Evolutionary conservation across 2,113 vertebrate species (phyloP).

Genomic region (Ailurus styani): DNA sequence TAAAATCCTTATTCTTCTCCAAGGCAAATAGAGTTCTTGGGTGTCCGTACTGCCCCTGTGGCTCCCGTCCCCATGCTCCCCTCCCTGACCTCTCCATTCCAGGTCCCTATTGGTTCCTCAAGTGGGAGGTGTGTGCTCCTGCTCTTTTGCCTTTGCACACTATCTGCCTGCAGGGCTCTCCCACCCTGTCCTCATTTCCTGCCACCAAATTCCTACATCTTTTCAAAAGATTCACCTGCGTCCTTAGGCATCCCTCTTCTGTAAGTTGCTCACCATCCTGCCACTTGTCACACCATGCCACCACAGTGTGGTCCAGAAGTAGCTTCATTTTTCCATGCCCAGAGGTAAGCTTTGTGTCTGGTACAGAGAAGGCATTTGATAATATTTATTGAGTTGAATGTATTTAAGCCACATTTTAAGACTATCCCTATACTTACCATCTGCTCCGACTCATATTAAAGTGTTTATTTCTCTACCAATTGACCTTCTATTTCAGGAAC

Average conservation of each 20-base stretch:
- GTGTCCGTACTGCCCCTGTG: not conserved
- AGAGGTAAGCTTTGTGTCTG: not conserved
- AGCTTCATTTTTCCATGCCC: not conserved
- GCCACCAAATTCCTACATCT: not conserved
- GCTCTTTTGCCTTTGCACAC: not conserved
- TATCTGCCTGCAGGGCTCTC: not conserved
- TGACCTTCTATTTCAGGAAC: not conserved
- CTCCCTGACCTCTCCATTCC: not conserved
- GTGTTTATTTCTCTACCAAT: not conserved
- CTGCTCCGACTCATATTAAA: not conserved
- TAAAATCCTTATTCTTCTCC: not conserved
- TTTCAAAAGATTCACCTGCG: not conserved
- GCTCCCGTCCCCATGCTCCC: not conserved
- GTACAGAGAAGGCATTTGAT: not conserved
- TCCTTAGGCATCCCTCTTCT: not conserved
- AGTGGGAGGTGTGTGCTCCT: not conserved
- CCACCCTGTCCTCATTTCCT: too few relatives aligned
- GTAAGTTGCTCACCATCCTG: not conserved
- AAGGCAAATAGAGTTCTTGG: not conserved
- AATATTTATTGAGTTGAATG: not conserved
- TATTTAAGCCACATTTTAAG: not conserved
- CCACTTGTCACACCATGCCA: not conserved
- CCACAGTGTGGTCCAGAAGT: not conserved
- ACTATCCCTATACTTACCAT: not conserved
- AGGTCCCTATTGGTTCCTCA: not conserved